Percentiles rank a stretch among this genome's conserved stretches.
Evolutionary conservation across 2,113 vertebrate species (phyloP).

Genomic region (Rhizomys pruinosus): DNA sequence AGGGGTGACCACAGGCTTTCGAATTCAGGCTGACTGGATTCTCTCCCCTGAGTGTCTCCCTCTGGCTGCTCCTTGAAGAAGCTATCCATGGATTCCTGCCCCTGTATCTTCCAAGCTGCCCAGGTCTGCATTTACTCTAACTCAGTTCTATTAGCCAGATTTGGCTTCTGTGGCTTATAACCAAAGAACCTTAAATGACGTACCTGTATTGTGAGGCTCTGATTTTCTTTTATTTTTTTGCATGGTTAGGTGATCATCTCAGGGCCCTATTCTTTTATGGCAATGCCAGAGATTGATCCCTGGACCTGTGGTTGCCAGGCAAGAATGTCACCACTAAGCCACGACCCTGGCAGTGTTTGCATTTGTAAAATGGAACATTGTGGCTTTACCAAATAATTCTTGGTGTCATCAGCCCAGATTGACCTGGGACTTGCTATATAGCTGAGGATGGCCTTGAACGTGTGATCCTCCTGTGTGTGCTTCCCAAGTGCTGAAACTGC

Average conservation of each 20-base stretch:
- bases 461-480: too few relatives aligned
- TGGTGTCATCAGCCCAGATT: too few relatives aligned
- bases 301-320: neutral
- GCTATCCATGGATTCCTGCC: neutral
- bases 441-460: neutral
- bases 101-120: neutral
- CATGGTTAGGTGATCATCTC: neutral
- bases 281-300: too few relatives aligned
- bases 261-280: neutral
- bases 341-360: neutral
- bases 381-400: neutral
- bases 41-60: neutral
- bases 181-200: neutral
- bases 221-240: slow-evolving; percentile 27
- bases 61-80: neutral
- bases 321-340: neutral
- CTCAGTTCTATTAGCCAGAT: neutral
- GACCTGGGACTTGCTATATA: too few relatives aligned
- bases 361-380: neutral
- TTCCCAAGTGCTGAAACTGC: too few relatives aligned
- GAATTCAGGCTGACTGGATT: neutral
- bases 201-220: neutral
- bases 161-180: neutral
- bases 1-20: neutral
- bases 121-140: neutral